These are phyloP conservation scores for Melitaea cinxia DNA, from an alignment of 1,140 invertebrate genomes.

Conservation along the genomic window DNA sequence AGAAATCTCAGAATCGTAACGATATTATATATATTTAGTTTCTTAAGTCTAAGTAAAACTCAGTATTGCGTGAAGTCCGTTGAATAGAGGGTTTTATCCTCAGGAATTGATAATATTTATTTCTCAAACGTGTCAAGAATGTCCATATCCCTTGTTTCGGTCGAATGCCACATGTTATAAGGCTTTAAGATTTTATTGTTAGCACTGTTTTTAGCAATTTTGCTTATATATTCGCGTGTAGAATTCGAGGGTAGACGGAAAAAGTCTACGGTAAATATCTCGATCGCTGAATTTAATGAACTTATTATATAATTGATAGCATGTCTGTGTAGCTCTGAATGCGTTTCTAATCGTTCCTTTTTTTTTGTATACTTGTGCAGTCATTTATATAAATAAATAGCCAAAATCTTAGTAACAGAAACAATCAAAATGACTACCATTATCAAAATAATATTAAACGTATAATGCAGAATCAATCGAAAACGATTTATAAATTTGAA, in stretches of 20 bases:
- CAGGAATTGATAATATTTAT: constrained; percentile 44
- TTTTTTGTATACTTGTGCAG: no score
- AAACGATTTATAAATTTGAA: not conserved
- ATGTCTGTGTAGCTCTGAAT: no score
- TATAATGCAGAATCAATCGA: no score
- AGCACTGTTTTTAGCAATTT: constrained; percentile 24
- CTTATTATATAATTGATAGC: not conserved
- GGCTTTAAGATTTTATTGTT: constrained; percentile 35
- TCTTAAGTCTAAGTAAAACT: constrained; percentile 35
- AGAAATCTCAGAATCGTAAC: not conserved
- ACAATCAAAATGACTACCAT: no score
- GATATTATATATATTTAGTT: constrained; percentile 7
- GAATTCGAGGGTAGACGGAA: not conserved
- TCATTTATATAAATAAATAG: no score
- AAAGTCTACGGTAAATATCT: not conserved
- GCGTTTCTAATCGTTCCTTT: no score
- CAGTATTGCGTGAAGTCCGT: constrained; percentile 41
- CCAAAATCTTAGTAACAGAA: no score
- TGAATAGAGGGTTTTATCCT: constrained; percentile 36
- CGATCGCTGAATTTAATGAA: not conserved
- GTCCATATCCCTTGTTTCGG: constrained; percentile 38
- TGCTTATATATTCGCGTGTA: constrained; percentile 4
- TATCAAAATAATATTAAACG: no score
- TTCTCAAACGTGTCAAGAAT: constrained; percentile 47
- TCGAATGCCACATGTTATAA: constrained; percentile 37